A percentile compares a stretch with the other conserved stretches of the same genome.
Evolutionary conservation across 2,113 vertebrate genomes (phyloP).

Genomic region (Plectropomus leopardus): DNA sequence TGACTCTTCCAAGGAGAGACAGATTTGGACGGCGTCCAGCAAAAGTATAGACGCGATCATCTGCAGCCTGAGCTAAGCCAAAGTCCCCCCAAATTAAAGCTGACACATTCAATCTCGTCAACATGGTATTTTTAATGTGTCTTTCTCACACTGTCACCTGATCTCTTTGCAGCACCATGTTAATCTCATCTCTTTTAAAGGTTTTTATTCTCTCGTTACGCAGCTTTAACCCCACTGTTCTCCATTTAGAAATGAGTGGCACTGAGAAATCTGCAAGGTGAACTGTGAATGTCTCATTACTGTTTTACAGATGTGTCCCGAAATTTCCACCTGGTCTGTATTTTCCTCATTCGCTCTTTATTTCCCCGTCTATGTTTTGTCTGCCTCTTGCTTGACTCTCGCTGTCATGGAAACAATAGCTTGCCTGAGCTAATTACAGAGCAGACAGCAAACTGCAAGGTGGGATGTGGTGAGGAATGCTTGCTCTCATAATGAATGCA

Average conservation of each 20-base stretch:
- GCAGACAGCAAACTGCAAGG: constrained; percentile 61
- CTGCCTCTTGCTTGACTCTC: constrained; percentile 57
- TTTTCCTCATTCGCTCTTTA: constrained; percentile 59
- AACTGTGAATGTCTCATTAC: constrained; percentile 68
- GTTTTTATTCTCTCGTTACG: constrained; percentile 3
- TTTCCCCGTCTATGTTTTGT: constrained; percentile 52
- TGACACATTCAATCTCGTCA: constrained; percentile 81
- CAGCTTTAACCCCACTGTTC: constrained; percentile 34
- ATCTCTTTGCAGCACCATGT: constrained; percentile 51
- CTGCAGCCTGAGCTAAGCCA: constrained; percentile 65
- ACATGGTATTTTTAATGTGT: constrained; percentile 56
- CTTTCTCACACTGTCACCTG: constrained; percentile 61
- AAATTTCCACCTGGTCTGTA: constrained; percentile 70
- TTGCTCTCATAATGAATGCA: constrained; percentile 61
- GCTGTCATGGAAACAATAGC: constrained; percentile 76
- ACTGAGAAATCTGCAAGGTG: constrained; percentile 49
- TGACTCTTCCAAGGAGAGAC: constrained; percentile 79
- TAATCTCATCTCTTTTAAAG: constrained; percentile 62
- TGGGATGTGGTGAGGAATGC: constrained; percentile 60
- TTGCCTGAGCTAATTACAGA: constrained; percentile 76
- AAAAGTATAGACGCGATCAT: constrained; percentile 75
- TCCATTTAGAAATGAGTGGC: constrained; percentile 26
- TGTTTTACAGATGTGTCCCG: constrained; percentile 69
- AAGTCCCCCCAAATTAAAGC: constrained; percentile 75
- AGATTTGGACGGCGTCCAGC: constrained; percentile 79